Percentiles rank a stretch among this genome's conserved stretches.
Conservation (phyloP, 1,140 invertebrate species). For the Bicyclus anynana region DNA sequence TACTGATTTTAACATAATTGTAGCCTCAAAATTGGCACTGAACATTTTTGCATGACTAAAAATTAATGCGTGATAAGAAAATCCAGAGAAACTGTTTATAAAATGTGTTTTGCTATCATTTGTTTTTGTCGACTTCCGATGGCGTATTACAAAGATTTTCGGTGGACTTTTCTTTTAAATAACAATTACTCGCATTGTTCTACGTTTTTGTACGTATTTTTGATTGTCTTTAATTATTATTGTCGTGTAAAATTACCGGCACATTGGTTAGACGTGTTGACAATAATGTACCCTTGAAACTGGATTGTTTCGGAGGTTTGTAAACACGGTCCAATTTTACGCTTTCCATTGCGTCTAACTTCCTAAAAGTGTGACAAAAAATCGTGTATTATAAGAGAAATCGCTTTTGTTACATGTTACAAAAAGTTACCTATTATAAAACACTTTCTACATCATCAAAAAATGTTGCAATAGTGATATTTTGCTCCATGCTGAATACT, state of each 20-base stretch:
- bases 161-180: conserved; percentile 2
- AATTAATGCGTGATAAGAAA: not conserved
- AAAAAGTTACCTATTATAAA: not conserved
- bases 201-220: not conserved
- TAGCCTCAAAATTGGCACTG: not conserved
- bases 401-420: not conserved
- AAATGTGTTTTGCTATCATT: not conserved
- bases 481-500: no score
- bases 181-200: not conserved
- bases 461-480: no score
- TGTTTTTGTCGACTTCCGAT: conserved; percentile 13
- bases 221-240: not conserved
- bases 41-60: not conserved
- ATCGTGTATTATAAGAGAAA: not conserved
- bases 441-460: no score
- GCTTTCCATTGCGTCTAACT: not conserved
- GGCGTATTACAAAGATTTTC: conserved; percentile 20
- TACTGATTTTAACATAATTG: conserved; percentile 54
- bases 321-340: not conserved
- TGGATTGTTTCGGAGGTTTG: not conserved
- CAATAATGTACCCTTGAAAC: conserved; percentile 45
- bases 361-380: not conserved
- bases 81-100: not conserved
- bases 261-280: conserved; percentile 58
- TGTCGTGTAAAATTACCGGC: conserved; percentile 34